Evolutionary conservation across 2,888 invertebrate genomes (phyloP).

Genomic region (Prosapia bicincta): DNA sequence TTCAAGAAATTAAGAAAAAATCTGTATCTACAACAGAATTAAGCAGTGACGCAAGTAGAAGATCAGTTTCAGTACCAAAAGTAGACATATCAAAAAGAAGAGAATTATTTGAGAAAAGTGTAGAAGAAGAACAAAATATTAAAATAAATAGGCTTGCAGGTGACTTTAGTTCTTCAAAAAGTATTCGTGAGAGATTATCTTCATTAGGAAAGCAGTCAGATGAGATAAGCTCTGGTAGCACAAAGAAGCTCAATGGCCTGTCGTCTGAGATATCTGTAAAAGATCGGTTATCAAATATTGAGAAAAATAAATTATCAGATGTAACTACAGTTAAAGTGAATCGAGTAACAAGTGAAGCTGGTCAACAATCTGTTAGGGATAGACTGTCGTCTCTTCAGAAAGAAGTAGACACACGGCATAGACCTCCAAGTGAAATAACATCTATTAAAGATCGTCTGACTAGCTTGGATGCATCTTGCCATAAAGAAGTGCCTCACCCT

Average conservation of each 20-base stretch:
- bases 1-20: constrained; percentile 46
- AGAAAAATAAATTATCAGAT: constrained; percentile 39
- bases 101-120: constrained; percentile 69
- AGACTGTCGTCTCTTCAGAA: constrained; percentile 45
- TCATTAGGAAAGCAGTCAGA: constrained; percentile 62
- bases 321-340: neutral
- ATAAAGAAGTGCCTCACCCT: constrained; percentile 37
- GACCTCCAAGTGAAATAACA: neutral
- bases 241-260: constrained; percentile 37
- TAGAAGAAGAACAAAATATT: constrained; percentile 42
- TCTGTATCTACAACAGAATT: constrained; percentile 44
- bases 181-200: constrained; percentile 68
- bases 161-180: constrained; percentile 62
- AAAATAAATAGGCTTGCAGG: constrained; percentile 55
- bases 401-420: neutral
- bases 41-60: constrained; percentile 52
- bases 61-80: constrained; percentile 62
- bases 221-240: constrained; percentile 30
- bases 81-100: constrained; percentile 77
- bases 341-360: neutral
- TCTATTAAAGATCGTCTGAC: constrained; percentile 41
- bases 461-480: constrained; percentile 47
- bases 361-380: constrained; percentile 50
- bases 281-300: constrained; percentile 39
- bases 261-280: constrained; percentile 43